Base-by-base conservation (phyloP, 2,797 vertebrate genomes). In the Chrosomus eos region DNA sequence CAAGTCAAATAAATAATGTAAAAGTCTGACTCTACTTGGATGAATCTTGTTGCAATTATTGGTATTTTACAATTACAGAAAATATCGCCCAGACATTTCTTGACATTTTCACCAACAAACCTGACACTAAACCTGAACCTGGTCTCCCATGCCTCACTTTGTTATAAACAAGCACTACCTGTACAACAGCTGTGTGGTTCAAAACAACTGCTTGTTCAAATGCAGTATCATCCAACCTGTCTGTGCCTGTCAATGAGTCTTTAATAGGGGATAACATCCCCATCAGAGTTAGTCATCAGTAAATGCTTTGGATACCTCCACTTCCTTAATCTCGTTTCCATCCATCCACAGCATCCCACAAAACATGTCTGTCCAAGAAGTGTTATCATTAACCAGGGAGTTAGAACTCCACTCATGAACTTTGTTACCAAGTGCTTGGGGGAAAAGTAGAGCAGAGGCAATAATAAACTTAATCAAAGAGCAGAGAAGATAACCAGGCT, bases 361-460 rank as follows among this genome's bases (percentile, higher is more conserved):
- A 60, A 87, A 33, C 40, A n/a, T 68, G 75, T 77, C 62, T 74
- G 60, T 80, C 55, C 38, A 74, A 85, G 77, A 40, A 73, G 75
- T 77, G 60, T 89, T 90, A 90, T 91, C 85, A 90, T 90, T 91
- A 91, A 91, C 90, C 70, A 81, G 79, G 45, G 48, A 82, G 82
- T 85, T 86, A 81, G 67, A 31, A 38, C 58, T 85, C 60, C 4
- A 38, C 66, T 84, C 26, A 38, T 86, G 89, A 86, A 90, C 89
- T 89, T 89, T 90, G 89, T 66, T 85, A 88, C 85, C 13, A 58
- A 81, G 72, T 72, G 71, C 62, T 28, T 21, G 58, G 33, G 58
- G 33, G 51, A 40, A 55, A 89, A 85, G 31, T 60, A 51, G 75
- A 86, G 73, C 77, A 85, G 77, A 81, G 89, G 81, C 74, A 64